Evolutionary conservation across 2,888 invertebrate species (phyloP).

Genomic region (Perithous albicinctus): DNA sequence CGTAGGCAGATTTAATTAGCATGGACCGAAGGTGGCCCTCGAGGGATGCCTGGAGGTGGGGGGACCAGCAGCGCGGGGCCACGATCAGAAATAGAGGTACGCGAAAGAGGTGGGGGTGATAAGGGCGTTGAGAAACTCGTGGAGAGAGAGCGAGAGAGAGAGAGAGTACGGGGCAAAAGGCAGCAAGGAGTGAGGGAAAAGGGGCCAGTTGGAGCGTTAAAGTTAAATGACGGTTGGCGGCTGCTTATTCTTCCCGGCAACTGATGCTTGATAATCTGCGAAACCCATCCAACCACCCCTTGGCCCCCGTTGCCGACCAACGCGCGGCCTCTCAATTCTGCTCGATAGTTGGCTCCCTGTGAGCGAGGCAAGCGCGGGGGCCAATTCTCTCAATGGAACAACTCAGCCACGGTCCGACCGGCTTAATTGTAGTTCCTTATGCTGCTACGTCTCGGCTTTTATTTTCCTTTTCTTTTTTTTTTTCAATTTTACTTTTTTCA

Average conservation of each 20-base stretch:
- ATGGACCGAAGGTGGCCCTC: slow-evolving; percentile 77
- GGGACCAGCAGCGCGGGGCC: slow-evolving; percentile 34
- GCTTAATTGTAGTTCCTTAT: slow-evolving; percentile 83
- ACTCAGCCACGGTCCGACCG: slow-evolving; percentile 82
- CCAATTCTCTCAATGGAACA: slow-evolving; percentile 81
- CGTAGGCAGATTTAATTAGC: slow-evolving; percentile 83
- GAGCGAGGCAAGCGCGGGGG: slow-evolving; percentile 62
- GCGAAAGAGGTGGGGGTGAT: slow-evolving; percentile 9
- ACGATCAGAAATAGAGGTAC: slow-evolving; percentile 17
- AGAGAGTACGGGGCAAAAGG: too few relatives aligned
- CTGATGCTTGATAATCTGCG: slow-evolving; percentile 85
- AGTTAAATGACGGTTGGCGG: slow-evolving; percentile 85
- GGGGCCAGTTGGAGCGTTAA: slow-evolving; percentile 83
- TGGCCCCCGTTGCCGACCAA: slow-evolving; percentile 46
- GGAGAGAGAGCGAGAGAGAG: too few relatives aligned
- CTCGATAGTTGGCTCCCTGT: slow-evolving; percentile 79
- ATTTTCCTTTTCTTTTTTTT: slow-evolving; percentile 24
- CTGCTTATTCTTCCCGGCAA: slow-evolving; percentile 85
- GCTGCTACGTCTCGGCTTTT: slow-evolving; percentile 53
- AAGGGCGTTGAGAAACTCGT: slow-evolving; percentile 29
- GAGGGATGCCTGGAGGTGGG: slow-evolving; percentile 70
- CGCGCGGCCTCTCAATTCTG: slow-evolving; percentile 78
- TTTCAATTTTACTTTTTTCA: slow-evolving; percentile 23
- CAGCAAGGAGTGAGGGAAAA: slow-evolving; percentile 62
- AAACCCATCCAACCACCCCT: slow-evolving; percentile 75